phyloP scores from a whole-genome alignment of 2,113 vertebrate genomes.

The Tiliqua scincoides region DNA sequence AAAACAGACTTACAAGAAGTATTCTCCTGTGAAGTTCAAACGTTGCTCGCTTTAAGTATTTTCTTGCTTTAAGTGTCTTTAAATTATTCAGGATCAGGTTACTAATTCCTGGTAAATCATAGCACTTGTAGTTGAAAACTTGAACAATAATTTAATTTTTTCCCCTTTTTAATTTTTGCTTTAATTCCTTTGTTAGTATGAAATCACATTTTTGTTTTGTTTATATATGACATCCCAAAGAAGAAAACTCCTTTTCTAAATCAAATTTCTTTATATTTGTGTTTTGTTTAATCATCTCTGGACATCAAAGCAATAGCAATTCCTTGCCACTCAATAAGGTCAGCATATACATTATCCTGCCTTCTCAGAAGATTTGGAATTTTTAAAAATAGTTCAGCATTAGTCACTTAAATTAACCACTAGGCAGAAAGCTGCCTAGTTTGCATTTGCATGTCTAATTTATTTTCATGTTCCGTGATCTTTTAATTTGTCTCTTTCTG shows the following conservation, averaged over 20 bases:
- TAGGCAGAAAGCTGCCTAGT: conserved; percentile 39
- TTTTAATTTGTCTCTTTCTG: conserved; percentile 31
- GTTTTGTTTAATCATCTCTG: conserved; percentile 49
- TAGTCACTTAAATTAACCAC: conserved; percentile 48
- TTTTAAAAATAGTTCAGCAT: conserved; percentile 47
- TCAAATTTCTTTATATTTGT: neutral
- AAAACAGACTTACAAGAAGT: neutral
- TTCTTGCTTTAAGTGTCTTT: conserved; percentile 8
- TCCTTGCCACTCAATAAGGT: conserved; percentile 39
- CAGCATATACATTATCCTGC: conserved; percentile 38
- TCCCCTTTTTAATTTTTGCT: conserved; percentile 19
- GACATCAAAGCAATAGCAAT: conserved; percentile 33
- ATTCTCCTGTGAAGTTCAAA: neutral
- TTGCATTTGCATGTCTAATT: conserved; percentile 45
- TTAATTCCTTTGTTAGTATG: conserved; percentile 17
- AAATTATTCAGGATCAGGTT: conserved; percentile 11
- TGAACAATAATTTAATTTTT: conserved; percentile 30
- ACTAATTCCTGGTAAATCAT: conserved; percentile 12
- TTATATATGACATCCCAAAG: conserved; percentile 11
- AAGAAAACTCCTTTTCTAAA: conserved; percentile 24
- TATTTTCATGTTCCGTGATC: conserved; percentile 11
- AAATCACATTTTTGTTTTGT: conserved; percentile 28
- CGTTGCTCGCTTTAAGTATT: neutral
- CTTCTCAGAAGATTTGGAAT: conserved; percentile 37
- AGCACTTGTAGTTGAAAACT: neutral